These are phyloP conservation scores for Homarus gammarus DNA, from an alignment of 2,888 invertebrate species.

Conservation along the genomic window DNA sequence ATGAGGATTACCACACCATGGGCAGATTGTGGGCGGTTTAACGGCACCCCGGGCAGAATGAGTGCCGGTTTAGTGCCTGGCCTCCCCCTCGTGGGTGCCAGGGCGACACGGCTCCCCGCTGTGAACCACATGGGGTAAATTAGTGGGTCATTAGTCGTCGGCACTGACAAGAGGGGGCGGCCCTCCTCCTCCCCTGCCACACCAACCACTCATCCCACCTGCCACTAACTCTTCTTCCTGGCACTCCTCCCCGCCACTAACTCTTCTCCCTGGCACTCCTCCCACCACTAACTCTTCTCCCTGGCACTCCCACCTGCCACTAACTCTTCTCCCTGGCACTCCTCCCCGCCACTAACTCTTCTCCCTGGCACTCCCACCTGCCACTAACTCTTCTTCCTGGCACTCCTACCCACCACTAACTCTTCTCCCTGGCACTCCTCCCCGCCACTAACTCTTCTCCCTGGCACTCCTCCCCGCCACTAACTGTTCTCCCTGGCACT, in stretches of 20 bases:
- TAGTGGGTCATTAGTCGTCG: conserved; percentile 73
- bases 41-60: conserved; percentile 25
- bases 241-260: no score
- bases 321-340: not conserved
- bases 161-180: conserved; percentile 65
- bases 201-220: not conserved
- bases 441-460: not conserved
- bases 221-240: not conserved
- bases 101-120: conserved; percentile 65
- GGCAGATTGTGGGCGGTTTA: not conserved
- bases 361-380: not conserved
- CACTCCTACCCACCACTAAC: not conserved
- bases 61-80: conserved; percentile 58
- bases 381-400: not conserved
- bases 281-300: not conserved
- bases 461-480: no score
- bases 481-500: no score
- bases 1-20: not conserved
- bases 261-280: not conserved
- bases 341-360: not conserved
- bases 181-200: conserved; percentile 23
- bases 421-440: not conserved
- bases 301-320: not conserved
- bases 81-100: conserved; percentile 56
- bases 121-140: conserved; percentile 73